Conservation (phyloP, 2,797 vertebrate species). For the Darevskia mixta region DNA sequence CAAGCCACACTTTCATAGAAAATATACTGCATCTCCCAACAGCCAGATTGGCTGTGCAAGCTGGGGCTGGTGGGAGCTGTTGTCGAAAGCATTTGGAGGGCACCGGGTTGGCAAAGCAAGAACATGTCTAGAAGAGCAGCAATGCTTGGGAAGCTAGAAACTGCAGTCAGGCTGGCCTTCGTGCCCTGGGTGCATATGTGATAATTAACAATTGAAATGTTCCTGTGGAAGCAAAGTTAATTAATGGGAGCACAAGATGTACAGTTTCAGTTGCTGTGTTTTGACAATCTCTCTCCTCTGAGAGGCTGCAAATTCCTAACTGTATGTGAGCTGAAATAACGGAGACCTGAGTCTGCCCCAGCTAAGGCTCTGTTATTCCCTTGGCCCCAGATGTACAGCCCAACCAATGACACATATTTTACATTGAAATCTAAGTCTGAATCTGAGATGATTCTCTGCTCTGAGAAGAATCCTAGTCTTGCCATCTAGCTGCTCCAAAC, state of each 20-base stretch:
- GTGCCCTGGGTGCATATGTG: not conserved
- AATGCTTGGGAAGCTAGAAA: not conserved
- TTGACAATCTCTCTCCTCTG: not conserved
- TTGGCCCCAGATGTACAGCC: not conserved
- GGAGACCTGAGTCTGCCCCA: not conserved
- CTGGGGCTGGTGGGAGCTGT: no score
- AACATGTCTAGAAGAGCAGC: not conserved
- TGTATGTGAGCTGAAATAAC: slow-evolving; percentile 8
- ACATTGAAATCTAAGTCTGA: not conserved
- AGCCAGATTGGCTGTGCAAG: no score
- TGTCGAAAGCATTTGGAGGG: no score
- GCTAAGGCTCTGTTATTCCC: not conserved
- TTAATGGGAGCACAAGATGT: slow-evolving; percentile 13
- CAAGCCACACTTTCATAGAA: no score
- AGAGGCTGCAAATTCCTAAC: not conserved
- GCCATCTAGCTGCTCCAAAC: not conserved
- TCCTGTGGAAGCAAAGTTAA: slow-evolving; percentile 14
- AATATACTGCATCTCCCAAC: no score
- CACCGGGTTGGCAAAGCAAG: no score
- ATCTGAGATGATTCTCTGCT: not conserved
- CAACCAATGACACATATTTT: not conserved
- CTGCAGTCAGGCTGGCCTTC: not conserved
- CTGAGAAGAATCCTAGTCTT: not conserved
- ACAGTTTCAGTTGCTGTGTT: not conserved
- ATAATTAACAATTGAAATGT: slow-evolving; percentile 18